Conservation (phyloP, 1,140 invertebrate genomes). For the Eueides isabella region DNA sequence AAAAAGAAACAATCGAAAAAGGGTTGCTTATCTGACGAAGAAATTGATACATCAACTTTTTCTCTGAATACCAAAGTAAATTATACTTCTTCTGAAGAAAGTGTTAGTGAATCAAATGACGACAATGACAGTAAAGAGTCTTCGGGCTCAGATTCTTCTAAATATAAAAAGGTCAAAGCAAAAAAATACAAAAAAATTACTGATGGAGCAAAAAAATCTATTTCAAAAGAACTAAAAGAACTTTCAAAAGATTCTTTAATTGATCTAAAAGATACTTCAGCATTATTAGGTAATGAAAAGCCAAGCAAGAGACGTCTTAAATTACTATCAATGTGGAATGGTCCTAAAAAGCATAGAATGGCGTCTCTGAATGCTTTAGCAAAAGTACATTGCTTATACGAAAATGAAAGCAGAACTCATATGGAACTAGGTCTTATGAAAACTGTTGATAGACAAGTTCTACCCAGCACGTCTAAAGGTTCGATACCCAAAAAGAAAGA, state of each 20-base stretch:
- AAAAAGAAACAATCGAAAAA: constrained; percentile 69
- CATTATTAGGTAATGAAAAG: constrained; percentile 67
- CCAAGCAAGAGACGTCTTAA: constrained; percentile 73
- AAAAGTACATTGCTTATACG: constrained; percentile 96
- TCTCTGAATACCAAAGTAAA: constrained; percentile 65
- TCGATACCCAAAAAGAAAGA: constrained; percentile 68
- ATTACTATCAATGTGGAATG: constrained; percentile 81
- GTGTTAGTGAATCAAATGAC: constrained; percentile 73
- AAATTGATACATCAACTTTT: constrained; percentile 72
- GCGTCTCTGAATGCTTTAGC: constrained; percentile 94
- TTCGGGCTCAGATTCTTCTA: constrained; percentile 64
- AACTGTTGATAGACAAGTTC: constrained; percentile 67
- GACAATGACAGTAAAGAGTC: constrained; percentile 73
- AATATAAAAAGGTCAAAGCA: constrained; percentile 63
- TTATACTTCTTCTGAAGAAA: constrained; percentile 74
- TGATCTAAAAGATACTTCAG: constrained; percentile 70
- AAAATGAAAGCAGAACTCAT: constrained; percentile 91
- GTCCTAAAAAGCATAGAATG: constrained; percentile 91
- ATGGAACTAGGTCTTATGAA: constrained; percentile 83
- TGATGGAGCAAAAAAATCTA: constrained; percentile 63
- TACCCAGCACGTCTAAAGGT: constrained; percentile 67
- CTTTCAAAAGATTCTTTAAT: constrained; percentile 74
- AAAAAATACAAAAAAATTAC: constrained; percentile 74
- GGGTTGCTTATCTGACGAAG: constrained; percentile 63
- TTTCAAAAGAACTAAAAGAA: constrained; percentile 75